These are phyloP conservation scores for Anas georgica DNA, from an alignment of 2,797 vertebrate genomes.

Conservation along the genomic window DNA sequence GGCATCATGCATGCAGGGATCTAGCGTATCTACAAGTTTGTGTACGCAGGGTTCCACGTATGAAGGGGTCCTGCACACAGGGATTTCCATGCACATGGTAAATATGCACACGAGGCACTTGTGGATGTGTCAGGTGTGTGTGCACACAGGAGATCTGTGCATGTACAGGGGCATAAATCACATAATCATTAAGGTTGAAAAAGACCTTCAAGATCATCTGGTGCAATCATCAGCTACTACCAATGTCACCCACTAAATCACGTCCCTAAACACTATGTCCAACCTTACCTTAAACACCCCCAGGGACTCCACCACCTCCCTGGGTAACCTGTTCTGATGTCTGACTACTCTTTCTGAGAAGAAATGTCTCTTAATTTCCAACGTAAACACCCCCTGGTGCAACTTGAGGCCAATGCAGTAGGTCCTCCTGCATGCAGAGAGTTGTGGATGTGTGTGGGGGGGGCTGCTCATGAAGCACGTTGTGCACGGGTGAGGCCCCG, in stretches of 20 bases:
- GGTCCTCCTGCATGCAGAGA: not conserved
- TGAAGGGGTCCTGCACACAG: too few species aligned
- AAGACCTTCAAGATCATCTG: too few species aligned
- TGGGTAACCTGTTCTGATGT: too few species aligned
- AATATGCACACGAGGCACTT: rapidly evolving
- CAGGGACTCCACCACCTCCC: too few species aligned
- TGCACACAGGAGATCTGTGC: not conserved
- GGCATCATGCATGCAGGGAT: not conserved
- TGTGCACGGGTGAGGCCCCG: not conserved
- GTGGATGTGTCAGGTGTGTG: rapidly evolving
- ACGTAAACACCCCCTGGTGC: too few species aligned
- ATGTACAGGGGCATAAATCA: not conserved
- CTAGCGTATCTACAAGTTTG: not conserved
- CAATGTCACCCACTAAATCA: too few species aligned
- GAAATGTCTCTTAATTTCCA: too few species aligned
- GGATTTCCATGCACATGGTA: not conserved
- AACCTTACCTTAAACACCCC: too few species aligned
- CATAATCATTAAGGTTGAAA: too few species aligned
- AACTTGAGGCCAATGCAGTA: not conserved
- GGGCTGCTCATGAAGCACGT: not conserved
- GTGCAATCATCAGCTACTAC: too few species aligned
- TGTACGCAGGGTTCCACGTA: not conserved
- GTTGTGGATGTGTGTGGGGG: not conserved
- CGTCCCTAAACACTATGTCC: too few species aligned
- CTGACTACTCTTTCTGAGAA: too few species aligned